Base-by-base conservation (phyloP, 2,888 invertebrate species). In the Amphipyra tragopoginis region DNA sequence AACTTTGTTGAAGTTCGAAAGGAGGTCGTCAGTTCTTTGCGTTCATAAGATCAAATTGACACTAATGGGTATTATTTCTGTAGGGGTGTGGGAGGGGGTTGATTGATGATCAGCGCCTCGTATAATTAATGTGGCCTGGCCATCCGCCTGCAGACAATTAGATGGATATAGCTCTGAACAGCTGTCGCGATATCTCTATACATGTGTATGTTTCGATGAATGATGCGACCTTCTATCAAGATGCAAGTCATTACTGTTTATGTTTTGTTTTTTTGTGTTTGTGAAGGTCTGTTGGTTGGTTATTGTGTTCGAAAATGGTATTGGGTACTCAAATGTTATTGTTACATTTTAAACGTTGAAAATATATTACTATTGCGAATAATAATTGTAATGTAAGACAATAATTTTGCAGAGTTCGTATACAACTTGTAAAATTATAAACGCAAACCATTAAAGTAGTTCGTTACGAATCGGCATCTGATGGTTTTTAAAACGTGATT, bases 121-220 rank as follows among this genome's bases (percentile, higher is more conserved):
- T 86, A 85, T 91, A 92, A 92, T 91, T 92, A 91, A 91, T 89
- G 91, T 85, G 82, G 74, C 75, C 83, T 86, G 86, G 83, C 85
- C 84, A 80, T 81, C 76, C 72, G 75, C 74, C 80, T 81, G 76
- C 68, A 75, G 81, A 86, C 87, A 86, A 86, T 85, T 83, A 85
- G 74, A 70, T 72, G 77, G 74, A 81, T 83, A 79, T 75, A 75
- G 70, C 72, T 71, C 34, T 70, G 75, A 71, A 70, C 74, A 68
- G 68, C 68, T 69, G 55, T 76, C 65, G 71, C 65, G 72, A 69
- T 61, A 59, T 67, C 65, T 61, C 55, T 65, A 63, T 70, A 59
- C 42, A 47, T 67, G 29, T 67, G 29, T 21, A 47, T 68, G n/a
- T 21, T 21, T 21, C 9, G 13, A 15, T 48, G 43, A 66, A 59